Evolutionary conservation across 1,140 invertebrate genomes (phyloP), one percentile per base, ranked within the genome.

Genomic region (Drosophila orosa): DNA sequence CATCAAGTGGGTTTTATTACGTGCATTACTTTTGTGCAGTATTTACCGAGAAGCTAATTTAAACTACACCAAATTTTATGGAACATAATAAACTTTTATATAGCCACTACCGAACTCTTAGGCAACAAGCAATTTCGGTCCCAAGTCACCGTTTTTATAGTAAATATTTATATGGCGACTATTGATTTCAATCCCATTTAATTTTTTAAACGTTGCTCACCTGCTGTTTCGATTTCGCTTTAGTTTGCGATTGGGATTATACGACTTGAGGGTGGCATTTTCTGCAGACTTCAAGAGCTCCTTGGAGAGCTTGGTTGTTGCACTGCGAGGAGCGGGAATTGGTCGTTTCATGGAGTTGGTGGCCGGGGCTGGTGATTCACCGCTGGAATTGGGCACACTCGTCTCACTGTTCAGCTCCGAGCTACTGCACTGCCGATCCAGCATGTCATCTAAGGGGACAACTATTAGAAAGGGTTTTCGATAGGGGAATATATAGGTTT

Each of bases 241-340:
- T 0, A 92, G 80, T 52, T 92, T 92, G 8, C 91, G 69, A 75
- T 92, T 92, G 25, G 91, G 91, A 89, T 92, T 92, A 29, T 92
- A 92, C 6, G 91, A 92, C 50, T 92, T 92, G 15, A 92, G 69
- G 27, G 90, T 86, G 7, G 90, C 72, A 47, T 59, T 92, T 27
- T 91, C 91, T 8, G 76, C 85, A 25, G 71, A 81, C 31, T 86
- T 90, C 17, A 91, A 71, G 5, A 87, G 63, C 24, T 91, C 90
- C 58, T 84, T 90, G 12, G 89, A 81, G 0, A 89, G 45, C 47
- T 76, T 90, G 48, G 67, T 82, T 19, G 71, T 42, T 0, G 47
- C 47, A 50, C 63, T 81, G 24, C 90, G 82, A 22, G 78, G 90
- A 27, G 90, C 87, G 40, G 90, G 90, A 58, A 87, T 83, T 7